Evolutionary conservation across 2,888 invertebrate genomes (phyloP).

Genomic region (Nemotelus pantherinus): DNA sequence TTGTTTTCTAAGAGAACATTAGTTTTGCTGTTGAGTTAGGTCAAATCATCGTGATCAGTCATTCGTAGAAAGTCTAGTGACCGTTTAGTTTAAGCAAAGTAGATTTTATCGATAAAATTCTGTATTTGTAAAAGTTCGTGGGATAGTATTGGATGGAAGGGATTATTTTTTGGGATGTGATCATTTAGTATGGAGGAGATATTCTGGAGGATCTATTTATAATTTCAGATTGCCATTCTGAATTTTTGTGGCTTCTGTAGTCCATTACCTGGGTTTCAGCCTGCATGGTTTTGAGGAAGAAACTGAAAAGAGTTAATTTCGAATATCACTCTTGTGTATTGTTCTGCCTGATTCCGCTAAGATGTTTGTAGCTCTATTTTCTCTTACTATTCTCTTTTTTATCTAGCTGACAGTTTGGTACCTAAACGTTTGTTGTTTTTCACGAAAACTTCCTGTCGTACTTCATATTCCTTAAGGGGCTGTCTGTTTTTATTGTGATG

Average conservation of each 20-base stretch:
- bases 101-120: background rate
- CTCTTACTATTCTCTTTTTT: background rate
- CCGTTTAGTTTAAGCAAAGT: background rate
- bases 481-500: background rate
- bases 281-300: background rate
- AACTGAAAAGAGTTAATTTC: background rate
- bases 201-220: background rate
- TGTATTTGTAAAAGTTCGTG: background rate
- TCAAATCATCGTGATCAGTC: background rate
- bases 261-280: background rate
- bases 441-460: background rate
- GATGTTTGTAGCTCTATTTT: background rate
- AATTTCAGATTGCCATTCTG: constrained; percentile 1
- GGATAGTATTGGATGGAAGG: background rate
- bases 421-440: constrained; percentile 33
- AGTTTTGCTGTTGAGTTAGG: background rate
- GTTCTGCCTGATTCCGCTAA: background rate
- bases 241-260: background rate
- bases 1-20: background rate
- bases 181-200: background rate
- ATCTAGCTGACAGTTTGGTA: background rate
- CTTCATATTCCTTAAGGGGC: background rate
- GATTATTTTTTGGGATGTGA: constrained; percentile 1
- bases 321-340: constrained; percentile 24
- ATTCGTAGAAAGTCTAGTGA: background rate